Conservation (phyloP, 2,797 vertebrate species). For the Notamacropus eugenii region DNA sequence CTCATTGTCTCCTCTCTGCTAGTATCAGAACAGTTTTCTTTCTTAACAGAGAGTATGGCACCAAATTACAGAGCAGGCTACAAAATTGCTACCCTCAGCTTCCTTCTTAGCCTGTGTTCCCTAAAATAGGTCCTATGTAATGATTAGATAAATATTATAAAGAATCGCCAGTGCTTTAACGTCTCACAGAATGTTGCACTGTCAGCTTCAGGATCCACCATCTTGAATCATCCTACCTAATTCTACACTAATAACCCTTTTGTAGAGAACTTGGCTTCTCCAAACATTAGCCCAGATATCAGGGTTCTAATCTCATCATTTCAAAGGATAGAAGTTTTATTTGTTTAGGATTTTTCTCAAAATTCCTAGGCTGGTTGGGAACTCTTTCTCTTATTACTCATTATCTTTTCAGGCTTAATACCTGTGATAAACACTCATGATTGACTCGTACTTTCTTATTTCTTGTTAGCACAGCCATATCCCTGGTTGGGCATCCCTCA, state of each 20-base stretch:
- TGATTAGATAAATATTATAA: slow-evolving; percentile 74
- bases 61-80: slow-evolving; percentile 76
- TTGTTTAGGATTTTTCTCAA: background rate
- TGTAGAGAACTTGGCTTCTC: slow-evolving; percentile 33
- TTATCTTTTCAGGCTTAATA: slow-evolving; percentile 7
- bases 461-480: background rate
- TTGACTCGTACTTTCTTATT: background rate
- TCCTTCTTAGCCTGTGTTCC: slow-evolving; percentile 77
- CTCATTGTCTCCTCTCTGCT: slow-evolving; percentile 60
- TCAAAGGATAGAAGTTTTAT: background rate
- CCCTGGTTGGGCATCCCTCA: background rate
- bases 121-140: slow-evolving; percentile 75
- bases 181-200: slow-evolving; percentile 39
- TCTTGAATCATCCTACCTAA: slow-evolving; percentile 13
- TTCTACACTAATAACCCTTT: background rate
- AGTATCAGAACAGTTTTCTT: slow-evolving; percentile 73
- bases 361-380: background rate
- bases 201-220: slow-evolving; percentile 24
- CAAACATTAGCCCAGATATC: background rate
- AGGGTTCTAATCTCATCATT: slow-evolving; percentile 19
- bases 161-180: slow-evolving; percentile 65
- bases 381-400: slow-evolving; percentile 7
- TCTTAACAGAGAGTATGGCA: slow-evolving; percentile 65
- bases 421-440: background rate
- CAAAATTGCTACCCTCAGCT: slow-evolving; percentile 75